These are phyloP conservation scores for Myotis lucifugus DNA, from an alignment of 2,113 vertebrate species.

Conservation along the genomic window DNA sequence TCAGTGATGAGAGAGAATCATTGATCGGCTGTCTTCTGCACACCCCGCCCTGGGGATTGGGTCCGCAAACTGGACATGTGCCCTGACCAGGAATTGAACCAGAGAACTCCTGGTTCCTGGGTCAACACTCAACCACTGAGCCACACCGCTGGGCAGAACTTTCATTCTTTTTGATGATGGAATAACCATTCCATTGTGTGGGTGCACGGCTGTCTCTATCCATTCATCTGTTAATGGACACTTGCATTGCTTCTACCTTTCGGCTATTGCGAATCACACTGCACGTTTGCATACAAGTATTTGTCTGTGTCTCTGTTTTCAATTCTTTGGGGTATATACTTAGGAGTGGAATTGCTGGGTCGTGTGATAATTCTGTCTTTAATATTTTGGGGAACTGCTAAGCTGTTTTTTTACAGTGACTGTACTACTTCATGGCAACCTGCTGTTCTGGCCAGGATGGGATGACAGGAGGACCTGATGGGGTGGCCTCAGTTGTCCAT, in stretches of 20 bases:
- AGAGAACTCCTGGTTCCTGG: too few relatives aligned
- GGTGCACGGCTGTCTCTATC: rapidly evolving
- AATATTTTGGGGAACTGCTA: neutral
- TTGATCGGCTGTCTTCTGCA: too few relatives aligned
- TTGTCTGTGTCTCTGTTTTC: neutral
- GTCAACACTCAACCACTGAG: too few relatives aligned
- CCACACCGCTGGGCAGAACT: neutral
- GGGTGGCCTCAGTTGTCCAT: neutral
- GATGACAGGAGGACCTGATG: neutral
- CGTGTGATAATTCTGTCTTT: neutral
- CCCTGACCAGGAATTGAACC: too few relatives aligned
- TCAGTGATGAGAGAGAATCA: too few relatives aligned
- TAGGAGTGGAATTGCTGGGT: neutral
- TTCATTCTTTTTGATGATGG: neutral
- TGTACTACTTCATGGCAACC: neutral
- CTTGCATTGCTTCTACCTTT: neutral
- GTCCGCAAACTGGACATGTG: too few relatives aligned
- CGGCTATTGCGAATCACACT: neutral
- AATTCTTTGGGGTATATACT: neutral
- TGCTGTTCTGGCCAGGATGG: neutral
- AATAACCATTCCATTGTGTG: rapidly evolving
- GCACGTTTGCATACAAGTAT: neutral
- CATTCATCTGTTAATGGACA: neutral
- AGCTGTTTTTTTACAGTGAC: neutral
- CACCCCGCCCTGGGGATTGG: too few relatives aligned